Evolutionary conservation across 2,888 invertebrate species (phyloP).

Genomic region (Agrochola lota): DNA sequence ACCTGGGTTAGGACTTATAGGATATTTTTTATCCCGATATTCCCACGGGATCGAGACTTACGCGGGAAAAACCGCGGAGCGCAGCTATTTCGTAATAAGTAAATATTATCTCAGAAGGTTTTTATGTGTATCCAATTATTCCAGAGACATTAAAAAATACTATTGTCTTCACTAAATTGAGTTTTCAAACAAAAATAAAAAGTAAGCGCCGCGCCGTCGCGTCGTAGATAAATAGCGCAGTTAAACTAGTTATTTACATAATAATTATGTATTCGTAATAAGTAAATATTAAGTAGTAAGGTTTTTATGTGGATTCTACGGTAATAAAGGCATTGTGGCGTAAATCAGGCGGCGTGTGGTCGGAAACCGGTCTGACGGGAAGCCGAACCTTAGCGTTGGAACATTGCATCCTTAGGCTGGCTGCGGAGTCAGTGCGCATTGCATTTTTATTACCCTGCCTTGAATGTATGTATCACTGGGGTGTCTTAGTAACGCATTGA

Average conservation of each 20-base stretch:
- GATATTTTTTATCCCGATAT: no score
- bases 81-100: not conserved
- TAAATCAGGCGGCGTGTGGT: conserved; percentile 34
- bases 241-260: conserved; percentile 8
- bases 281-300: conserved; percentile 24
- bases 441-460: conserved; percentile 24
- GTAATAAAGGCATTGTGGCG: conserved; percentile 45
- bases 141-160: not conserved
- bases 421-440: conserved; percentile 18
- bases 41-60: no score
- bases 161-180: conserved; percentile 9
- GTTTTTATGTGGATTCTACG: conserved; percentile 34
- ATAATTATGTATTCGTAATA: conserved; percentile 11
- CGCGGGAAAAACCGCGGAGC: no score
- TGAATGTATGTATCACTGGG: not conserved
- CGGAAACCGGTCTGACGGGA: conserved; percentile 54
- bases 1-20: no score
- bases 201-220: not conserved
- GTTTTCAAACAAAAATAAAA: not conserved
- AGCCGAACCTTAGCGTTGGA: conserved; percentile 33
- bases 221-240: not conserved
- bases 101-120: conserved; percentile 18
- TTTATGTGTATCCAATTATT: conserved; percentile 18
- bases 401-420: conserved; percentile 41
- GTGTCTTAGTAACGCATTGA: not conserved